A percentile compares a stretch with the other conserved stretches of the same genome.
phyloP scores from a whole-genome alignment of 2,888 invertebrate species.

The Diplolepis rosae region DNA sequence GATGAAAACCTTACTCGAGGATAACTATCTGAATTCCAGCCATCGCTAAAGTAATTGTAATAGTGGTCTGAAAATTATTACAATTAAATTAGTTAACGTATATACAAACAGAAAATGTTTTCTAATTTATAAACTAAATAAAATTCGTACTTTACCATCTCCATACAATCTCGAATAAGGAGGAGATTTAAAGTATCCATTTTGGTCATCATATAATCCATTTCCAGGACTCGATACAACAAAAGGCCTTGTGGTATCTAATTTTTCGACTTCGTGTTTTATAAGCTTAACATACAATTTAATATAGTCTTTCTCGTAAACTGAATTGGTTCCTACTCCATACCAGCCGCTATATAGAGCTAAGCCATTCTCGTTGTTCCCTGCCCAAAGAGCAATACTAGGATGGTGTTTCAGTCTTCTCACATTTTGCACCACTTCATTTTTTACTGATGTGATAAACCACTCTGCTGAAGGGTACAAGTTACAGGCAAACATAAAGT shows the following conservation, averaged over 20 bases:
- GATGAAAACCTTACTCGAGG: slow-evolving; percentile 92
- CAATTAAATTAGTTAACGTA: background rate
- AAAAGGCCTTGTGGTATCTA: slow-evolving; percentile 81
- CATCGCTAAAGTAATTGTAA: slow-evolving; percentile 88
- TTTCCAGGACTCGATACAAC: slow-evolving; percentile 95
- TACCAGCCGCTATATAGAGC: slow-evolving; percentile 90
- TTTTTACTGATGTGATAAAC: slow-evolving; percentile 83
- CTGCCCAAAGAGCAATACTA: slow-evolving; percentile 92
- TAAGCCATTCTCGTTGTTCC: slow-evolving; percentile 97
- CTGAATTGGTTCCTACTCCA: slow-evolving; percentile 73
- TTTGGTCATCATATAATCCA: slow-evolving; percentile 82
- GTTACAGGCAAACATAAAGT: slow-evolving; percentile 96
- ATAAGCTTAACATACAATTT: slow-evolving; percentile 88
- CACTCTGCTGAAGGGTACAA: slow-evolving; percentile 88
- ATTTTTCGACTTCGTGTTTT: slow-evolving; percentile 77
- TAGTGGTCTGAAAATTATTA: slow-evolving; percentile 81
- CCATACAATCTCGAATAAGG: slow-evolving; percentile 89
- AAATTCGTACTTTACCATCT: slow-evolving; percentile 78
- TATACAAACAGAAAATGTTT: too few relatives aligned
- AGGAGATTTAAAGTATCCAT: slow-evolving; percentile 85
- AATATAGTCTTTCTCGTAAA: slow-evolving; percentile 85
- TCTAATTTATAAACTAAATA: slow-evolving; percentile 1
- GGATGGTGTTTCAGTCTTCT: slow-evolving; percentile 89
- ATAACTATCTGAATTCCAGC: slow-evolving; percentile 87
- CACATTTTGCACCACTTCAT: slow-evolving; percentile 88